Percentiles rank a stretch among this genome's conserved stretches.
These are phyloP conservation scores for Varecia variegata DNA, from an alignment of 2,797 vertebrate genomes.

Conservation along the genomic window DNA sequence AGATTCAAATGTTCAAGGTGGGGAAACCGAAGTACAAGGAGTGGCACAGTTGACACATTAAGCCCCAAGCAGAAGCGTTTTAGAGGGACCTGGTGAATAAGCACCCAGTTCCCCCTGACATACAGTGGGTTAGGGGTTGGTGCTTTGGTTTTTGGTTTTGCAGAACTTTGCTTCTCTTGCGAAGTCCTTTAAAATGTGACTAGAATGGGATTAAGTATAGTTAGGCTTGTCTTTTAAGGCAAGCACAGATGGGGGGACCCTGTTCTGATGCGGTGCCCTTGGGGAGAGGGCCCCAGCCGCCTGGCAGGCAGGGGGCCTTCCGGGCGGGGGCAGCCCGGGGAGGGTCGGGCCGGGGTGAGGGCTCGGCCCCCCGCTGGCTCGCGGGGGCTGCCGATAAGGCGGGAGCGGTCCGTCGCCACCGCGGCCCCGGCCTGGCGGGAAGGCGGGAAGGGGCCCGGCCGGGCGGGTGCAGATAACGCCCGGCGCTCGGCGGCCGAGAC, in stretches of 20 bases:
- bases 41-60: neutral
- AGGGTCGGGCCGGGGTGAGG: neutral
- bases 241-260: neutral
- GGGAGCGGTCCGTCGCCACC: slow-evolving; percentile 2
- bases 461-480: slow-evolving; percentile 53
- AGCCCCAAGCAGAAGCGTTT: neutral
- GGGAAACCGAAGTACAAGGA: neutral
- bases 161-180: slow-evolving; percentile 6
- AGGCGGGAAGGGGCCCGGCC: slow-evolving; percentile 49
- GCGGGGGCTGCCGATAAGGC: slow-evolving; percentile 29
- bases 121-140: neutral
- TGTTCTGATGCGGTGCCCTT: neutral
- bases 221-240: slow-evolving; percentile 20
- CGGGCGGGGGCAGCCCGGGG: neutral
- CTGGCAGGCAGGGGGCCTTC: neutral
- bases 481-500: slow-evolving; percentile 54
- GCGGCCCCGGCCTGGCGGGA: neutral
- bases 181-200: slow-evolving; percentile 34
- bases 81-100: neutral
- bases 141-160: slow-evolving; percentile 17
- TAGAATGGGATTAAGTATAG: neutral
- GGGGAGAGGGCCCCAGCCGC: neutral
- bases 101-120: neutral
- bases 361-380: neutral
- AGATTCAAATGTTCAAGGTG: neutral